Evolutionary conservation across 2,797 vertebrate species (phyloP).

Genomic region (Eurystomus glaucurus): DNA sequence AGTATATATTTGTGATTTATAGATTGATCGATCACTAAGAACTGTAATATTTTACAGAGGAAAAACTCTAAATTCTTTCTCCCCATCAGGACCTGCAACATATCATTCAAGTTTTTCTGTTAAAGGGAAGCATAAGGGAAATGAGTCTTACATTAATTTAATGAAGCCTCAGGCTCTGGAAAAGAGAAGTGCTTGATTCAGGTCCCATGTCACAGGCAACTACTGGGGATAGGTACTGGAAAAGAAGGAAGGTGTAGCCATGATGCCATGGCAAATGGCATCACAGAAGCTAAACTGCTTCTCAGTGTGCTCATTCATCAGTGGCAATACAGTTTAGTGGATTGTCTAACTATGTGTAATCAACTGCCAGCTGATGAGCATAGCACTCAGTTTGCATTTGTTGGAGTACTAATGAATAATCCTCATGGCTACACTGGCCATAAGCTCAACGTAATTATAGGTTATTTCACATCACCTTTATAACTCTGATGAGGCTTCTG

Average conservation of each 20-base stretch:
- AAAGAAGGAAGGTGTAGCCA: neutral
- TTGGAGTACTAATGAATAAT: neutral
- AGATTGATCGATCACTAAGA: neutral
- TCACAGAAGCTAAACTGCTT: neutral
- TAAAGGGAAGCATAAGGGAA: neutral
- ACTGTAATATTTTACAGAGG: neutral
- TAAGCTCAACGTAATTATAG: neutral
- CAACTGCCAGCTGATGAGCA: neutral
- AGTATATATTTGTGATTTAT: neutral
- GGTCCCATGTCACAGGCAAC: neutral
- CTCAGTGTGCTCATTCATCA: neutral
- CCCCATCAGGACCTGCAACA: neutral
- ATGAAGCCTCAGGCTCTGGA: neutral
- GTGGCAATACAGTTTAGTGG: neutral
- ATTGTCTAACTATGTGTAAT: constrained; percentile 14
- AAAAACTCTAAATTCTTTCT: neutral
- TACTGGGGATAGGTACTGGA: neutral
- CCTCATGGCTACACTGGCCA: neutral
- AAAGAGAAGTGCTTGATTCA: neutral
- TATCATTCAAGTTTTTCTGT: neutral
- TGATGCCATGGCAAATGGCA: neutral
- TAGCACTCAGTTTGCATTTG: neutral
- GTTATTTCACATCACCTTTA: neutral
- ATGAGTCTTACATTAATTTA: neutral
- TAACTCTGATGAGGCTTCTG: neutral